These are phyloP conservation scores for Priocnemis perturbator DNA, from an alignment of 2,888 invertebrate species.

Conservation along the genomic window DNA sequence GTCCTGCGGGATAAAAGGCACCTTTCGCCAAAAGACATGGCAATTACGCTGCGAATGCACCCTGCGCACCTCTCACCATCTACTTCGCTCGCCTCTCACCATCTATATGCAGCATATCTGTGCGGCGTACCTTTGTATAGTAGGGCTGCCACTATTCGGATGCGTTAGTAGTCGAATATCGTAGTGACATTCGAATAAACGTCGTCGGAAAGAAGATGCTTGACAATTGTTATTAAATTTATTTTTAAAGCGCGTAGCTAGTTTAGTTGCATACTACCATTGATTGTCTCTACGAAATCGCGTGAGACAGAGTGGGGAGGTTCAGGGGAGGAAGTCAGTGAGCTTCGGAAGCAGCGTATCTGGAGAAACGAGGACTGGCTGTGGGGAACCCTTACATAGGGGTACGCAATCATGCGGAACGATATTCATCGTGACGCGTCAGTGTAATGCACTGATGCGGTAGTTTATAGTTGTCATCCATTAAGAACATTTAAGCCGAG, in stretches of 20 bases:
- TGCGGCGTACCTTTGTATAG: background rate
- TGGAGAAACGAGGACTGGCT: background rate
- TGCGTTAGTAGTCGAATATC: too few species aligned
- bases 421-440: conserved; percentile 56
- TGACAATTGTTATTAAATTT: too few species aligned
- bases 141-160: too few species aligned
- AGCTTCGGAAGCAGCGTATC: conserved; percentile 2
- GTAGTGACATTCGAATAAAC: too few species aligned
- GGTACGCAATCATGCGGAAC: conserved; percentile 63
- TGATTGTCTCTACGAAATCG: too few species aligned
- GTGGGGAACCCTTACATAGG: background rate
- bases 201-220: too few species aligned
- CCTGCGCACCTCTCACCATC: background rate
- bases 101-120: too few species aligned
- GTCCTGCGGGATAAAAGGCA: conserved; percentile 57
- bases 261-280: too few species aligned
- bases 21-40: conserved; percentile 37
- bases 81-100: background rate
- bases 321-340: conserved; percentile 11
- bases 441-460: conserved; percentile 56
- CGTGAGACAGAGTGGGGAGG: background rate
- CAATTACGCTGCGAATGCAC: conserved; percentile 36
- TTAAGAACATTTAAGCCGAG: conserved; percentile 57
- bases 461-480: conserved; percentile 65
- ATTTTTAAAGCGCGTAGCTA: too few species aligned